Evolutionary conservation across 2,797 vertebrate species (phyloP).

Genomic region (Sebastolobus altivelis): DNA sequence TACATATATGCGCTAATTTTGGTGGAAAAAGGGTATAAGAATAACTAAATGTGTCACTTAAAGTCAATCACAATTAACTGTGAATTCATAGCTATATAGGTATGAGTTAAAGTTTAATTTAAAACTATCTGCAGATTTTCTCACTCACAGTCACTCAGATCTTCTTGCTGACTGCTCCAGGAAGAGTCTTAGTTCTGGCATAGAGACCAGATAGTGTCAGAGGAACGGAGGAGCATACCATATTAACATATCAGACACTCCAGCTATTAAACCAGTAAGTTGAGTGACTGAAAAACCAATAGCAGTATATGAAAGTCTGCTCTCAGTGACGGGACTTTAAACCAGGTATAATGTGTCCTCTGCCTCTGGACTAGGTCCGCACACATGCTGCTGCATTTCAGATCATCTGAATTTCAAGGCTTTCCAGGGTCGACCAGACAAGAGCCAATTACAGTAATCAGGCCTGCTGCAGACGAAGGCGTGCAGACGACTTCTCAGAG

Average conservation of each 20-base stretch:
- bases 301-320: neutral
- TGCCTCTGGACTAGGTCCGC: constrained; percentile 7
- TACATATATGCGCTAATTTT: accelerated
- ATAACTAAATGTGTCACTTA: too few relatives aligned
- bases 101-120: neutral
- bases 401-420: constrained; percentile 15
- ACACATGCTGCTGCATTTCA: neutral
- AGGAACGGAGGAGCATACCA: accelerated
- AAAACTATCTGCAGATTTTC: neutral
- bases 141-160: neutral
- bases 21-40: too few relatives aligned
- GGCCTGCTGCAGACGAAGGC: constrained; percentile 2
- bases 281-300: neutral
- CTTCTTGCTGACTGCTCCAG: neutral
- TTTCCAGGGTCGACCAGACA: neutral
- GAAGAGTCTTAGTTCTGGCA: neutral
- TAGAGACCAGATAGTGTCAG: too few relatives aligned
- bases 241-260: too few relatives aligned
- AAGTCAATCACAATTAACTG: neutral
- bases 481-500: neutral
- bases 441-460: constrained; percentile 31
- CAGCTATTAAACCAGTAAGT: too few relatives aligned
- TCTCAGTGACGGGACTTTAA: neutral
- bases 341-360: neutral
- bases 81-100: neutral